Evolutionary conservation across 1,140 invertebrate species (phyloP).

Genomic region (Cydia strobilella): DNA sequence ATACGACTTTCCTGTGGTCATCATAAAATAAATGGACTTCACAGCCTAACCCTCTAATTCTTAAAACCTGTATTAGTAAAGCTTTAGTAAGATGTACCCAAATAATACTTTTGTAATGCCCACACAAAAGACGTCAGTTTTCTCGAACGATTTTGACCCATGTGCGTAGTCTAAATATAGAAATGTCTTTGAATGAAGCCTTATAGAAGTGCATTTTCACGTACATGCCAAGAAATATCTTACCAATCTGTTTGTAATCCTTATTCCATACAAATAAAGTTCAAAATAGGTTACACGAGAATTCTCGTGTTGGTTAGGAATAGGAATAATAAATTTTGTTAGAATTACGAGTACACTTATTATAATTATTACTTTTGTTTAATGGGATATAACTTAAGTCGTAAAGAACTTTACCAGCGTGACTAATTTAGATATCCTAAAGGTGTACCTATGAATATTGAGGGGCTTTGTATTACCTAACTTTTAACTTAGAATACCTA

Average conservation of each 20-base stretch:
- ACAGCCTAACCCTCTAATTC: too few relatives aligned
- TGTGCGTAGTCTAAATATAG: neutral
- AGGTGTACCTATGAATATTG: neutral
- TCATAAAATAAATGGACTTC: too few relatives aligned
- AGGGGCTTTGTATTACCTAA: too few relatives aligned
- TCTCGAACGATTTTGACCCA: neutral
- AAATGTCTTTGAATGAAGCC: neutral
- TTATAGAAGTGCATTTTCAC: slow-evolving; percentile 9
- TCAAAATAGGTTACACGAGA: neutral
- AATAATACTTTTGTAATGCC: too few relatives aligned
- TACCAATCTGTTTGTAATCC: neutral
- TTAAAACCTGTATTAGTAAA: too few relatives aligned
- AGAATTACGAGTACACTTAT: neutral
- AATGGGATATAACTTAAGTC: neutral
- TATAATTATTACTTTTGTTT: slow-evolving; percentile 11
- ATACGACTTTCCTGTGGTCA: too few relatives aligned
- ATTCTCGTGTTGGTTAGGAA: neutral
- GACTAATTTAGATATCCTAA: slow-evolving; percentile 3
- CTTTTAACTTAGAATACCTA: too few relatives aligned
- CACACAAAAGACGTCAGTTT: too few relatives aligned
- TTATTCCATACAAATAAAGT: neutral
- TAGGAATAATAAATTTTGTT: neutral
- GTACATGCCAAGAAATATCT: neutral
- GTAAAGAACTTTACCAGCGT: neutral
- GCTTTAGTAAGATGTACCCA: too few relatives aligned